Evolutionary conservation across 2,113 vertebrate genomes (phyloP), one percentile per base, ranked within the genome.

Genomic region (Ciconia maguari): DNA sequence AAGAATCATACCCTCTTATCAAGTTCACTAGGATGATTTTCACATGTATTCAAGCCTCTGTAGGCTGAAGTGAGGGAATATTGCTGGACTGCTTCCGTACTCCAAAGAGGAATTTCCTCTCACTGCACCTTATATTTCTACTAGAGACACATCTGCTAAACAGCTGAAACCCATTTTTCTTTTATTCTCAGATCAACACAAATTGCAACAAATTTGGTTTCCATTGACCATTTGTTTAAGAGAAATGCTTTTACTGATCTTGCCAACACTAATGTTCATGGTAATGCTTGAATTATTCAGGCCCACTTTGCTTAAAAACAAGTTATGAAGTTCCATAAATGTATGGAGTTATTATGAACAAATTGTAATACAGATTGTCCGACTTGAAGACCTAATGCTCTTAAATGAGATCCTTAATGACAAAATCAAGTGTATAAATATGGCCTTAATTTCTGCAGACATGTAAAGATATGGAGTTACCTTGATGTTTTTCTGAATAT

Each of bases 261-360:
- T 83, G n/a, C 5, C 32, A 79, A 76, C 5, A 5, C 19, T 64
- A 93, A 75, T 1, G 1, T 60, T 68, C 74, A 51, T 48, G 52
- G 20, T 22, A 71, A 42, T 26, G 13, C 57, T 93, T 94, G 42
- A 93, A 97, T 96, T 93, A 93, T 94, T 94, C 55, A 91, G 78
- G 20, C 18, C 48, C 12, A 51, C 32, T 79, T 87, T 90, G 26
- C 80, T 93, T 91, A 91, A 90, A 91, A 93, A 91, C 70, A 78
- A 82, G 87, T 90, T 91, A 79, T 85, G 87, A 55, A 91, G 42
- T 25, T 93, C 46, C 38, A 66, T 85, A 85, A 82, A 71, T 51
- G 20, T 90, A 79, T 21, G 41, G 36, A 77, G 41, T 66, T 85
- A 69, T 91, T 79, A 87, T 24, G 48, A 79, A 75, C 42, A 68